Evolutionary conservation across 2,888 invertebrate species (phyloP).

Genomic region (Melikaiella ostensackeni): DNA sequence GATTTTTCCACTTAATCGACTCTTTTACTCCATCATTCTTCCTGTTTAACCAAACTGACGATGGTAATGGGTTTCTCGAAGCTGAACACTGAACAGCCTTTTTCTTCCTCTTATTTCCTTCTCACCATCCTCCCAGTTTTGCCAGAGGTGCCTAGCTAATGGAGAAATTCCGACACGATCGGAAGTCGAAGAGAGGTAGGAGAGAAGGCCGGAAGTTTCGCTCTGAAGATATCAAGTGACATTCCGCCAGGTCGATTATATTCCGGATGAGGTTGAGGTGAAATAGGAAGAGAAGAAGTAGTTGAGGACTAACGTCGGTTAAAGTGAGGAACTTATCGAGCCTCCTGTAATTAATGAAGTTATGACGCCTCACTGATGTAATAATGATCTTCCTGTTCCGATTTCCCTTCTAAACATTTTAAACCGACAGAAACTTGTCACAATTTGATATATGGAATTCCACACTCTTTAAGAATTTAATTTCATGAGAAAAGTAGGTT

Average conservation of each 20-base stretch:
- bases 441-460: neutral
- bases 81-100: neutral
- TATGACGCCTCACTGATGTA: neutral
- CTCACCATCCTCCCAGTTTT: neutral
- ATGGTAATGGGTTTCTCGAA: constrained; percentile 5
- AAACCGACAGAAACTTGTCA: neutral
- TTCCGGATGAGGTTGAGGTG: constrained; percentile 20
- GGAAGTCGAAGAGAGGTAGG: neutral
- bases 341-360: constrained; percentile 31
- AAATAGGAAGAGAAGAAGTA: neutral
- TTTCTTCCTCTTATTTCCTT: neutral
- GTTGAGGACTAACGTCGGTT: neutral
- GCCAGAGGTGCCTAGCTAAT: neutral
- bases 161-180: constrained; percentile 29
- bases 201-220: constrained; percentile 21
- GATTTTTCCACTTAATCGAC: constrained; percentile 4
- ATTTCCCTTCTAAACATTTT: neutral
- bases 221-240: constrained; percentile 23
- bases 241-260: constrained; percentile 27
- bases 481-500: neutral
- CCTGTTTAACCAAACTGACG: constrained; percentile 4
- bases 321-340: neutral
- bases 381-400: constrained; percentile 3
- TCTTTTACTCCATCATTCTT: constrained; percentile 14
- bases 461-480: neutral